Evolutionary conservation across 2,113 vertebrate species (phyloP), one percentile per base, ranked within the genome.

Genomic region (Peromyscus californicus): DNA sequence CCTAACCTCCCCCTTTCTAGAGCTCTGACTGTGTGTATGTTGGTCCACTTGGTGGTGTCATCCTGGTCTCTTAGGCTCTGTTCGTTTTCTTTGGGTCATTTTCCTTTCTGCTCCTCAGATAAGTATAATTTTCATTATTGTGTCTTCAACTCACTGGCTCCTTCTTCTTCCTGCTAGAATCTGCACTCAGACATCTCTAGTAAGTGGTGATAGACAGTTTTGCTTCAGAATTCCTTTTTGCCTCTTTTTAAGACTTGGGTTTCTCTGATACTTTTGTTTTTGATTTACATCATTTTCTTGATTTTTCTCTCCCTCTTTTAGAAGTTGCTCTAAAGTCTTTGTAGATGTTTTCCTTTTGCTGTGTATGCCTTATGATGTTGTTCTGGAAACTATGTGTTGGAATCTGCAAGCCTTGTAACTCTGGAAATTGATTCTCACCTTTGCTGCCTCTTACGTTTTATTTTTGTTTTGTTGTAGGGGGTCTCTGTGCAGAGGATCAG

Each of bases 101-200:
- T 84, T 84, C 10, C 33, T 29, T 61, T 42, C 82, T 84, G 22
- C 24, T 84, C 24, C 24, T 42, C 21, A 36, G 7, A 42, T 6
- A 57, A 7, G 24, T 5, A 39, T 61, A 24, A 24, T 16, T 39
- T 61, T 26, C 13, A 39, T 61, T 61, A 39, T 3, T 61, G 36
- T 59, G n/a, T n/a, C 57, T 83, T 83, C 57, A 61, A 2, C 57
- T 83, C 51, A 22, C 51, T 80, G 51, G 31, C 51, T 80, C n/a
- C 12, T 24, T 59, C 57, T 39, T 39, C 17, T 39, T 61, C 22
- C 22, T 39, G 22, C 54, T 83, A 26, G 22, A 83, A 39, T 61
- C 57, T 42, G 6, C 51, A 7, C 19, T n/a, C 57, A 4, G 8
- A 61, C 0, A 16, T 6, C 0, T 39, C 5, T 24, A 33, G 9